phyloP scores from a whole-genome alignment of 2,113 vertebrate species.

The Ciconia maguari region DNA sequence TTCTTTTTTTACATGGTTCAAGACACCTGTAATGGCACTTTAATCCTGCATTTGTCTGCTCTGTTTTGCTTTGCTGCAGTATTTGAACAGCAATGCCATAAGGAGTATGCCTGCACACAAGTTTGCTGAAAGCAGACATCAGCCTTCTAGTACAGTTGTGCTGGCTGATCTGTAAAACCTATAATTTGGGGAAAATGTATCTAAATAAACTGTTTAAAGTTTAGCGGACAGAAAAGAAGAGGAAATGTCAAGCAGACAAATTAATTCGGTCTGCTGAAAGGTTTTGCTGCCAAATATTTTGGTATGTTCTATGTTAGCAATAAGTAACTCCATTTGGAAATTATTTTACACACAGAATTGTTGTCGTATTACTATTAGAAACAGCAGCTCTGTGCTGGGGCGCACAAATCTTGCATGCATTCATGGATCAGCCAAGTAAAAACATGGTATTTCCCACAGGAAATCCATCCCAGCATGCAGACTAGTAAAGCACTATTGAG shows the following conservation, averaged over 20 bases:
- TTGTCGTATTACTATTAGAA: background rate
- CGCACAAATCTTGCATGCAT: background rate
- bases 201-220: background rate
- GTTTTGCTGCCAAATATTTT: slow-evolving; percentile 20
- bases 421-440: background rate
- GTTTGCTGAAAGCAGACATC: background rate
- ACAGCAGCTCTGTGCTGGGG: slow-evolving; percentile 6
- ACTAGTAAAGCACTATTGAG: background rate
- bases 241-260: background rate
- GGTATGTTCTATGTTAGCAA: background rate
- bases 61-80: background rate
- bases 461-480: background rate
- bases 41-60: background rate
- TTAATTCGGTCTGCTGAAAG: background rate
- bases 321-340: slow-evolving; percentile 49
- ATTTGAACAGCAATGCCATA: background rate
- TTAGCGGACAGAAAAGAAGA: background rate
- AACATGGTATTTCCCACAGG: slow-evolving; percentile 11
- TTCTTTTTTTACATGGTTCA: background rate
- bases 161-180: background rate
- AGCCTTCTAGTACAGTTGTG: background rate
- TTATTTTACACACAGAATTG: background rate
- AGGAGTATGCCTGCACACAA: background rate
- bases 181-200: background rate
- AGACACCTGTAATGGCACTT: background rate